phyloP scores from a whole-genome alignment of 2,797 vertebrate genomes.

The Okamejei kenojei region DNA sequence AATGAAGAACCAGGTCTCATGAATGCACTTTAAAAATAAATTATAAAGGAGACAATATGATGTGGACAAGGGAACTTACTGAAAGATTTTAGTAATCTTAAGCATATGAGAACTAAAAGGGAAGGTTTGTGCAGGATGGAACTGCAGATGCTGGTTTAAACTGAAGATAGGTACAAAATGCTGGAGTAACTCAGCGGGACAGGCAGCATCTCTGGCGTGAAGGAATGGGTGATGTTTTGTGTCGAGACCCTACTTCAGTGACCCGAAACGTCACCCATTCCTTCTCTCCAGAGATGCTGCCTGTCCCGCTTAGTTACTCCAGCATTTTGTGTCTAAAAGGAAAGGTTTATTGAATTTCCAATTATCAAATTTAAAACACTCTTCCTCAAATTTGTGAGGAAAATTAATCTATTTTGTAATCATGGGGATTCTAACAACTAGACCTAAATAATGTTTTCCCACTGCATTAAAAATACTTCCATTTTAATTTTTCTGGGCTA shows the following conservation, averaged over 20 bases:
- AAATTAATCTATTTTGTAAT: neutral
- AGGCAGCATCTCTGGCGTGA: too few relatives aligned
- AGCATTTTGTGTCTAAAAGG: too few relatives aligned
- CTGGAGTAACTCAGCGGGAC: too few relatives aligned
- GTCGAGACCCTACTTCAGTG: too few relatives aligned
- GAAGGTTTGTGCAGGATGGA: neutral
- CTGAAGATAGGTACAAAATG: too few relatives aligned
- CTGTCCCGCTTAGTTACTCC: too few relatives aligned
- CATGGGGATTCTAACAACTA: neutral
- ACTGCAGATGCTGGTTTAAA: too few relatives aligned
- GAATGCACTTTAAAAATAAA: neutral
- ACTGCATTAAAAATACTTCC: neutral
- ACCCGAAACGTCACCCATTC: too few relatives aligned
- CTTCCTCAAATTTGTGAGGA: neutral
- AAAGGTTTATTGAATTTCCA: neutral
- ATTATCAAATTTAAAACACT: neutral
- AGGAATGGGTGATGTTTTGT: too few relatives aligned
- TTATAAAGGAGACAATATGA: neutral
- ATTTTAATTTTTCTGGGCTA: neutral
- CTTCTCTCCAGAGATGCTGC: too few relatives aligned
- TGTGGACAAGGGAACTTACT: neutral
- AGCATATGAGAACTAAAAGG: neutral
- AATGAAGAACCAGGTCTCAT: neutral
- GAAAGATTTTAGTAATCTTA: neutral
- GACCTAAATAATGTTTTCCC: neutral